Conservation (phyloP, 1,140 invertebrate genomes). For the Pseudomyrmex concolor region DNA sequence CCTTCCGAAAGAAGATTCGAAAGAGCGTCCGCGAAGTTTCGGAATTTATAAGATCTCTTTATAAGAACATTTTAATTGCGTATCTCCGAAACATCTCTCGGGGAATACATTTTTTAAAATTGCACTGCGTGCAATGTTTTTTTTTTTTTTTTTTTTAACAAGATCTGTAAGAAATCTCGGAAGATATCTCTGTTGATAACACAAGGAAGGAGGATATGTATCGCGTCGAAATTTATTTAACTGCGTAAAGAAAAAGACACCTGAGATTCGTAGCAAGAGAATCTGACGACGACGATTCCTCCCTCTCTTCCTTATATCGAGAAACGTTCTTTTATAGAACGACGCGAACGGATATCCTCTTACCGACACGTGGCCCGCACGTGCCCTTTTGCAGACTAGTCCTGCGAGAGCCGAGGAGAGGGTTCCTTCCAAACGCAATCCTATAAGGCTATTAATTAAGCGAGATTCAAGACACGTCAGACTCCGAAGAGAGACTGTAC, state of each 20-base stretch:
- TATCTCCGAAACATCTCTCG: too few relatives aligned
- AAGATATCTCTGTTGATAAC: background rate
- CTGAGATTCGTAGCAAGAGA: slow-evolving; percentile 51
- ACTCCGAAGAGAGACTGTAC: slow-evolving; percentile 66
- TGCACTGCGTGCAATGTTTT: background rate
- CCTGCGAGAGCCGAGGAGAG: slow-evolving; percentile 53
- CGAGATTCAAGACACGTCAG: slow-evolving; percentile 81
- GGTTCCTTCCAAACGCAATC: slow-evolving; percentile 54
- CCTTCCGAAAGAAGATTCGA: background rate
- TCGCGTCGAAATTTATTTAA: background rate
- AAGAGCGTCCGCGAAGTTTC: background rate
- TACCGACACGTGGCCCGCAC: slow-evolving; percentile 83
- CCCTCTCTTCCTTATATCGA: slow-evolving; percentile 47
- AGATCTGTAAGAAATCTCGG: background rate
- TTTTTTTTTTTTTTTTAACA: background rate
- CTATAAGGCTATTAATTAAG: slow-evolving; percentile 83
- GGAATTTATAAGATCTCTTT: background rate
- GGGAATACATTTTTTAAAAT: background rate
- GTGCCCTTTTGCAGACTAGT: slow-evolving; percentile 76
- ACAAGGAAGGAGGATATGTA: background rate
- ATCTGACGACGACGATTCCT: slow-evolving; percentile 27
- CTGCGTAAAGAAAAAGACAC: slow-evolving; percentile 42
- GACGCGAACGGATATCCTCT: slow-evolving; percentile 82
- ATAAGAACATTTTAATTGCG: too few relatives aligned
- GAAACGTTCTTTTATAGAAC: slow-evolving; percentile 64